Base-by-base conservation (phyloP, 2,113 vertebrate genomes). In the Rattus norvegicus region DNA sequence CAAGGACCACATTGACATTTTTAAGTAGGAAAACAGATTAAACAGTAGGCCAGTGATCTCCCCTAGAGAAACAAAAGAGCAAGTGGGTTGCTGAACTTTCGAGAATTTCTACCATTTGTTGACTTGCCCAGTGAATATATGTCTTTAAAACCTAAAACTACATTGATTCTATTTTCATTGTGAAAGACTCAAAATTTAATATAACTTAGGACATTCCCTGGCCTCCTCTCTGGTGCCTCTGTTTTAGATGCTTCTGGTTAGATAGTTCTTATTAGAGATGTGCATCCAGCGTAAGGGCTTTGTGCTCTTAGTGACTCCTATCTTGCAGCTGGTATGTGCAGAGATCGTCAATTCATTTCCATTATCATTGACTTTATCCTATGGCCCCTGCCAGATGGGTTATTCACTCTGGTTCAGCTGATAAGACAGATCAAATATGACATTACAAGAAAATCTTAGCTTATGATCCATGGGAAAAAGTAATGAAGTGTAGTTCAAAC, bases 351-450 rank as follows among this genome's bases (percentile, higher is more conserved):
- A 86, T 85, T 96, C 92, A 9, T 91, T 92, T 92, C 90, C 84
- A 70, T n/a, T 94, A 30, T 75, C 69, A 88, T 87, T 72, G 77
- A 94, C 49, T 93, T 95, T n/a, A 65, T 92, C 87, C 90, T 84
- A 47, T 9, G 88, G 24, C 33, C 30, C 43, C n/a, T 93, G 65
- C 90, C 84, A 95, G 80, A 36, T 6, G 30, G 16, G 39, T 93
- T 96, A 30, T 91, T 96, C 65, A 92, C 88, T 88, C 28, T 54
- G 24, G 43, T 86, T 93, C 90, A 79, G 70, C 47, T 84, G n/a
- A 81, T 89, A 90, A 84, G 54, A 77, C 79, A 69, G 11, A 93
- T 63, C 39, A 49, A 91, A 76, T 1, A 24, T 72, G 76, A 28
- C 75, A 43, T 65, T 67, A 67, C 14, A 92, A 93, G 65, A 86